Percentiles rank a stretch among this genome's conserved stretches.
These are phyloP conservation scores for Laticauda laticaudata DNA, from an alignment of 2,113 vertebrate species.

Conservation along the genomic window DNA sequence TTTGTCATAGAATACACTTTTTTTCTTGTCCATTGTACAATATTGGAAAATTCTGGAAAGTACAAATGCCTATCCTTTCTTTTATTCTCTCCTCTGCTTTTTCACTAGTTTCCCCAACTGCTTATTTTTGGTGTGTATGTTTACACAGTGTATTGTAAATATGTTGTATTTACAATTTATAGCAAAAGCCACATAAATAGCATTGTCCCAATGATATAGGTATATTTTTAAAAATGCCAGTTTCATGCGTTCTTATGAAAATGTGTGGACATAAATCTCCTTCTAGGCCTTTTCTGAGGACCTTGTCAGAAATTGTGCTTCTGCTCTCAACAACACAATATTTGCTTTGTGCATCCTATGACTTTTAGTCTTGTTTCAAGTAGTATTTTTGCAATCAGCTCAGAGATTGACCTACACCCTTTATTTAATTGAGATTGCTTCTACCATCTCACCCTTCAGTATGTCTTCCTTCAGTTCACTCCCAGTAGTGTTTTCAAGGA, in stretches of 20 bases:
- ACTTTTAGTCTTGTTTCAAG: not conserved
- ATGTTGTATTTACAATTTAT: not conserved
- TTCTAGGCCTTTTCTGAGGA: no score
- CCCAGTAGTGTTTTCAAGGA: not conserved
- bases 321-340: not conserved
- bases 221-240: not conserved
- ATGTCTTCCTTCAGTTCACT: not conserved
- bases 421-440: not conserved
- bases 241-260: not conserved
- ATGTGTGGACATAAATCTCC: not conserved
- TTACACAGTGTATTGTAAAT: not conserved
- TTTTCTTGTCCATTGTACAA: not conserved
- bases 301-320: not conserved
- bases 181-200: not conserved
- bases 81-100: not conserved
- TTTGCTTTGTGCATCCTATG: not conserved
- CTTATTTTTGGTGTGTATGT: not conserved
- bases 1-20: not conserved
- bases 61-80: not conserved
- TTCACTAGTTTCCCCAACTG: not conserved
- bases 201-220: not conserved
- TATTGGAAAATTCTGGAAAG: no score
- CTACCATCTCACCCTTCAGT: not conserved
- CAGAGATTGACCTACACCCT: not conserved
- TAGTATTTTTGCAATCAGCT: not conserved